Conservation (phyloP, 2,888 invertebrate species). For the Stegophylla sp. region DNA sequence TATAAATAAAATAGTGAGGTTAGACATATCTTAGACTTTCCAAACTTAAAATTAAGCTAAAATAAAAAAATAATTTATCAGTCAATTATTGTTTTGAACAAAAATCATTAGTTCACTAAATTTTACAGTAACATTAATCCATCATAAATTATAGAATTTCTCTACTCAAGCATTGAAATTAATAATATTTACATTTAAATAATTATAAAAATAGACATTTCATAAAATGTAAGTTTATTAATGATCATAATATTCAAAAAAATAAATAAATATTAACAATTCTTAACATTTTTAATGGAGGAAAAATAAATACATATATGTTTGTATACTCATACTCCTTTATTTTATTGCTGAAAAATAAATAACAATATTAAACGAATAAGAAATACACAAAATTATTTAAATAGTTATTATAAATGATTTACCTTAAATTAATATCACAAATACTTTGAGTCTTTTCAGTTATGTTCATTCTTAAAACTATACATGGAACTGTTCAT, state of each 20-base stretch:
- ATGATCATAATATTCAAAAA: background rate
- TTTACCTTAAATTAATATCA: constrained; percentile 59
- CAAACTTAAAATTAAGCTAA: background rate
- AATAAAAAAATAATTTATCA: constrained; percentile 24
- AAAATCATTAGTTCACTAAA: background rate
- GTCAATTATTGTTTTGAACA: background rate
- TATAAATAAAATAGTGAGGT: constrained; percentile 20
- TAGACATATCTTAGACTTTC: background rate
- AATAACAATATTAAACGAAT: constrained; percentile 1
- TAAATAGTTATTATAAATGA: background rate
- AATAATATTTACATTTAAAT: background rate
- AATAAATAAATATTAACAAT: background rate
- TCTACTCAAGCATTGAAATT: background rate
- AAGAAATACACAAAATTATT: background rate
- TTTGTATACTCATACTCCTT: constrained; percentile 13
- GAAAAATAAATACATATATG: constrained; percentile 12
- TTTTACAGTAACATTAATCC: background rate
- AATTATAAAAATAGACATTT: background rate
- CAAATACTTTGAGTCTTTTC: constrained; percentile 46
- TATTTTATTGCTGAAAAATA: constrained; percentile 32
- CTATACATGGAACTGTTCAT: background rate
- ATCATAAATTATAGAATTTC: background rate
- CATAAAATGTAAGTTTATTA: background rate
- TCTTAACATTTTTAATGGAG: background rate
- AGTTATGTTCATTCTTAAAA: background rate